Conservation (phyloP, 2,888 invertebrate genomes). For the Ferdinandea cuprea region DNA sequence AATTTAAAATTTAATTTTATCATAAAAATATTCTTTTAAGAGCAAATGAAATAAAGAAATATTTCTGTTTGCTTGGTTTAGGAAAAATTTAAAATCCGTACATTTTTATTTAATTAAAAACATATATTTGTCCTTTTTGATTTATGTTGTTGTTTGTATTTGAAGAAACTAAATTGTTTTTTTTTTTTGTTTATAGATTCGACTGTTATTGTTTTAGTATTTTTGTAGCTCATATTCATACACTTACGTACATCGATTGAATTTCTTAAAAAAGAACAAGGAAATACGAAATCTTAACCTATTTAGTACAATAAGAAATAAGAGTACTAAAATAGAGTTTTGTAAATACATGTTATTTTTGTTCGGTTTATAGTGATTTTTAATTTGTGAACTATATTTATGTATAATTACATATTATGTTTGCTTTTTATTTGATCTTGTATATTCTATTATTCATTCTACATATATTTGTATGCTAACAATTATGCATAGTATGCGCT, state of each 20-base stretch:
- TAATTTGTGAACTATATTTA: slow-evolving; percentile 31
- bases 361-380: slow-evolving; percentile 11
- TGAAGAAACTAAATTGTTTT: neutral
- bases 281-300: slow-evolving; percentile 13
- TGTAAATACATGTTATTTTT: slow-evolving; percentile 31
- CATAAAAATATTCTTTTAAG: slow-evolving; percentile 5
- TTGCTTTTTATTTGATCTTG: slow-evolving; percentile 2
- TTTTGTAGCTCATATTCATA: neutral
- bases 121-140: slow-evolving; percentile 4
- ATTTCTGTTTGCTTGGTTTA: slow-evolving; percentile 2
- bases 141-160: slow-evolving; percentile 8
- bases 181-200: neutral
- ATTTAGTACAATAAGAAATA: slow-evolving; percentile 28
- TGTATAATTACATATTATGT: slow-evolving; percentile 3
- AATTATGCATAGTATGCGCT: slow-evolving; percentile 8
- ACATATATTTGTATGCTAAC: neutral
- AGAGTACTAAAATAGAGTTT: slow-evolving; percentile 55
- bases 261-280: slow-evolving; percentile 23
- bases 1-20: slow-evolving; percentile 17
- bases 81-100: slow-evolving; percentile 27
- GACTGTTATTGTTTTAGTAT: neutral
- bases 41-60: no score
- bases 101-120: neutral
- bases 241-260: neutral
- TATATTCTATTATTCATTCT: slow-evolving; percentile 1